Conservation (phyloP, 2,113 vertebrate genomes). For the Xiphorhynchus elegans region DNA sequence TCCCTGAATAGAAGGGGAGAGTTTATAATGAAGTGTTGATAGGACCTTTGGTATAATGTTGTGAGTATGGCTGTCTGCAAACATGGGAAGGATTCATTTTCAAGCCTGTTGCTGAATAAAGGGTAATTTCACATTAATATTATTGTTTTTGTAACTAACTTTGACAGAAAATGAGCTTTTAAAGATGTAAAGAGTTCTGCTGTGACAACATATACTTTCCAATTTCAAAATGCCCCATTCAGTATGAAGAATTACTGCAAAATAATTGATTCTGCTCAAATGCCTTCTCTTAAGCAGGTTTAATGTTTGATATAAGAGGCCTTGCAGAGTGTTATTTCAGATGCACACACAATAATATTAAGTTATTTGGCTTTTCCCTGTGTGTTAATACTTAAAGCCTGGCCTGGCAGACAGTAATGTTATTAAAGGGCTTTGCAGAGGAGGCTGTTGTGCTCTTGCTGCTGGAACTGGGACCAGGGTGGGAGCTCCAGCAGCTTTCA, state of each 20-base stretch:
- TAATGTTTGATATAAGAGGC: background rate
- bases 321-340: constrained; percentile 28
- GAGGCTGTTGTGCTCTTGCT: background rate
- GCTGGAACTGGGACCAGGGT: background rate
- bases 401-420: background rate
- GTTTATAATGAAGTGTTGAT: constrained; percentile 15
- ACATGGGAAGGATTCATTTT: background rate
- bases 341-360: background rate
- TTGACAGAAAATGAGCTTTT: background rate
- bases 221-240: constrained; percentile 1
- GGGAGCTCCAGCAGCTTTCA: background rate
- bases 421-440: background rate
- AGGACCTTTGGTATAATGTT: background rate
- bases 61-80: background rate
- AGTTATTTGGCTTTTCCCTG: constrained; percentile 35
- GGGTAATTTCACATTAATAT: background rate
- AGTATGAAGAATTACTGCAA: background rate
- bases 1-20: background rate
- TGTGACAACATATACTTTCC: background rate
- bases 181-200: background rate
- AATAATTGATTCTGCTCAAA: constrained; percentile 43
- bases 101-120: background rate
- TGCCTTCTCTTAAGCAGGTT: constrained; percentile 26
- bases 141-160: background rate
- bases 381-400: constrained; percentile 7